phyloP scores from a whole-genome alignment of 2,113 vertebrate genomes.

The Dasypus novemcinctus region DNA sequence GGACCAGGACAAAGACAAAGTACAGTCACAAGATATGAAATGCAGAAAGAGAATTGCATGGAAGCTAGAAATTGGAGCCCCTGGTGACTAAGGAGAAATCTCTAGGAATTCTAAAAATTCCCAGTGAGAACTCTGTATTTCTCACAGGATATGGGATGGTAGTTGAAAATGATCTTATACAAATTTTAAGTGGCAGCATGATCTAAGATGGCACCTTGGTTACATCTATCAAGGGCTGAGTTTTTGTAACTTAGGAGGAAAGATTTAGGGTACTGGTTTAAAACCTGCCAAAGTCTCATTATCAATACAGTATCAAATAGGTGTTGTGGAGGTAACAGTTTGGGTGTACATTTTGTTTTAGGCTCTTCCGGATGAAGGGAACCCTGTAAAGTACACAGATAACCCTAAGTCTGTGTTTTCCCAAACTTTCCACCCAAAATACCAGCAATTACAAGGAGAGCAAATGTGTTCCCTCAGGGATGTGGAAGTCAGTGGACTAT shows the following conservation, averaged over 20 bases:
- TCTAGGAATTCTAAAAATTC: not conserved
- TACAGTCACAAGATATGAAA: not conserved
- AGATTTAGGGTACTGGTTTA: not conserved
- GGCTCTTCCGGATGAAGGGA: not conserved
- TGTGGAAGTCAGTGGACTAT: not conserved
- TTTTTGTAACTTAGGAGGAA: constrained; percentile 12
- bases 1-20: not conserved
- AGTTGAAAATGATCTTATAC: not conserved
- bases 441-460: constrained; percentile 15
- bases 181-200: not conserved
- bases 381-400: not conserved
- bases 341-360: not conserved
- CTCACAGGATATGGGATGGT: not conserved
- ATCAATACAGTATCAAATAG: not conserved
- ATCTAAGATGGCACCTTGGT: not conserved
- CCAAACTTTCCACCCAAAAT: constrained; percentile 31
- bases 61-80: not conserved
- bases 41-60: not conserved
- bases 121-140: not conserved
- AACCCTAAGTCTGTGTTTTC: constrained; percentile 3
- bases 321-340: not conserved
- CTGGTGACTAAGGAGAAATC: not conserved
- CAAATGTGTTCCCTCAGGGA: not conserved
- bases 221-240: not conserved
- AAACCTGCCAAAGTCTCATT: not conserved